Evolutionary conservation across 2,888 invertebrate species (phyloP).

Genomic region (Nudaria mundana): DNA sequence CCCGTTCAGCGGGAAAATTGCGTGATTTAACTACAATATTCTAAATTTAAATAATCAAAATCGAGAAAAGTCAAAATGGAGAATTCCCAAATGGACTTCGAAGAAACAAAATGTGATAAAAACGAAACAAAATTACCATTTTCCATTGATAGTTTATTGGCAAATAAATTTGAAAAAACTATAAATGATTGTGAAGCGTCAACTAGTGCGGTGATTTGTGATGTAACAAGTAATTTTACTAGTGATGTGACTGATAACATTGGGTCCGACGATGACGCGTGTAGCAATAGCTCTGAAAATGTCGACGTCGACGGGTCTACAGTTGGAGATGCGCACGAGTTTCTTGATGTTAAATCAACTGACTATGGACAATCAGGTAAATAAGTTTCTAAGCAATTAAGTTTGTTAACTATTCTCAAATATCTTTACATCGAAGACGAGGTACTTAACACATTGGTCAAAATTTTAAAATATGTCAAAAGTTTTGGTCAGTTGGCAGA

Average conservation of each 20-base stretch:
- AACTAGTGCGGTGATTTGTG: conserved; percentile 33
- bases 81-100: conserved; percentile 42
- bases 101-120: conserved; percentile 52
- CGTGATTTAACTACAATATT: no score
- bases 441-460: no score
- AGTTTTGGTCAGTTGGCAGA: no score
- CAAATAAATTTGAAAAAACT: conserved; percentile 54
- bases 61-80: conserved; percentile 27
- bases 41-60: no score
- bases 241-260: conserved; percentile 42
- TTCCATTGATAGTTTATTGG: conserved; percentile 68
- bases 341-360: conserved; percentile 44
- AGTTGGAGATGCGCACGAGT: conserved; percentile 56
- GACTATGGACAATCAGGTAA: conserved; percentile 71
- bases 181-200: conserved; percentile 25
- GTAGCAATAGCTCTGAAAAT: conserved; percentile 57
- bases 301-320: conserved; percentile 67
- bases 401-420: no score
- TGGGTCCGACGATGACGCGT: conserved; percentile 56
- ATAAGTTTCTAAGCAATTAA: no score
- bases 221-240: conserved; percentile 23
- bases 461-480: no score
- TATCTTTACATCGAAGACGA: no score
- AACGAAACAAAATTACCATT: conserved; percentile 59
- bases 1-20: conserved; percentile 6